Percentiles rank a stretch among this genome's conserved stretches.
Evolutionary conservation across 2,113 vertebrate genomes (phyloP).

Genomic region (Hoplias malabaricus): DNA sequence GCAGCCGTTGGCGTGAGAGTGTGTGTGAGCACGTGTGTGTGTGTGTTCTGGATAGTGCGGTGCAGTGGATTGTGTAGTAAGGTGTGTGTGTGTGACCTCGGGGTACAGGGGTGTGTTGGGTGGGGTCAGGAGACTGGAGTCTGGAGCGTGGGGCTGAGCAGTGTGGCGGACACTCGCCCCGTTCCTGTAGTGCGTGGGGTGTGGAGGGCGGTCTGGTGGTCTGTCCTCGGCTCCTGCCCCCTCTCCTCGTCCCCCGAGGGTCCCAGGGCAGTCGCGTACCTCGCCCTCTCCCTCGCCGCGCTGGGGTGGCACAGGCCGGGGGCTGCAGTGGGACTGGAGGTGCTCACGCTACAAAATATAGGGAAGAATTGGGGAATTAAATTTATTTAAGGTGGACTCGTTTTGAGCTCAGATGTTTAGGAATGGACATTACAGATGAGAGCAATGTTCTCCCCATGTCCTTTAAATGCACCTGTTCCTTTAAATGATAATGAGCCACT

Average conservation of each 20-base stretch:
- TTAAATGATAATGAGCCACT: too few species aligned
- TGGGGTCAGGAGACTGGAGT: conserved; percentile 87
- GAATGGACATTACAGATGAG: too few species aligned
- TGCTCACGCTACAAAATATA: conserved; percentile 71
- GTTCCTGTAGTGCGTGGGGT: conserved; percentile 64
- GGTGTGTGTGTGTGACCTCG: conserved; percentile 43
- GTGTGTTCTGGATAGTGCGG: conserved; percentile 32
- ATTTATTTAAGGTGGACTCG: too few species aligned
- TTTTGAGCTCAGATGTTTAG: too few species aligned
- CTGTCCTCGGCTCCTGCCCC: conserved; percentile 69
- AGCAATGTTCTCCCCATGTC: too few species aligned
- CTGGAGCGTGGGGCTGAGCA: conserved; percentile 57
- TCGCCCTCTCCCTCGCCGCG: conserved; percentile 39
- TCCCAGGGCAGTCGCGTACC: not conserved
- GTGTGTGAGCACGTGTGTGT: conserved; percentile 16
- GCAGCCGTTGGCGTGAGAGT: conserved; percentile 61
- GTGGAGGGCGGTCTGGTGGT: conserved; percentile 51
- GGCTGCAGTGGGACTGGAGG: conserved; percentile 57
- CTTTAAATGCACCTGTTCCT: too few species aligned
- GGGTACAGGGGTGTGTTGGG: conserved; percentile 85
- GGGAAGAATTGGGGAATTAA: not conserved
- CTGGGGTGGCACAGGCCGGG: conserved; percentile 50
- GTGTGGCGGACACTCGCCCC: conserved; percentile 57
- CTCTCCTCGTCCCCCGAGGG: not conserved
- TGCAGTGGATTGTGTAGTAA: conserved; percentile 18